phyloP scores from a whole-genome alignment of 2,888 invertebrate species.

The Byasa hedistus region DNA sequence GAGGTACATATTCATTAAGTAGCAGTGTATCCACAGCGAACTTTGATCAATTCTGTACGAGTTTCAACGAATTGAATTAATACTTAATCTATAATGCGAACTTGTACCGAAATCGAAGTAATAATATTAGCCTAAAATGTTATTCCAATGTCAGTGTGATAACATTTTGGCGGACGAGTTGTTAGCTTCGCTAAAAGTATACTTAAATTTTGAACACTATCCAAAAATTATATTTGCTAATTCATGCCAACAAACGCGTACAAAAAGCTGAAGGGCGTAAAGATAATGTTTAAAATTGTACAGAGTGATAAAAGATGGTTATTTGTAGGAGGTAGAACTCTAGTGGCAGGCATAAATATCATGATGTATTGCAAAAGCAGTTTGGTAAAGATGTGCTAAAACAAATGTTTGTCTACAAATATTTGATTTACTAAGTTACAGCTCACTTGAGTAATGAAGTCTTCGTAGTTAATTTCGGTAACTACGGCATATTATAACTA shows the following conservation, averaged over 20 bases:
- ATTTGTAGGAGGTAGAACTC: not conserved
- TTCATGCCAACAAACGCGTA: slow-evolving; percentile 6
- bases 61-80: no score
- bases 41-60: no score
- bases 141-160: no score
- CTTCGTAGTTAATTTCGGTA: not conserved
- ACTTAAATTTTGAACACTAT: slow-evolving; percentile 2
- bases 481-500: not conserved
- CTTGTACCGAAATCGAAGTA: no score
- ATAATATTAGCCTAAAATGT: no score
- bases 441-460: not conserved
- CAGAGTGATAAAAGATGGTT: not conserved
- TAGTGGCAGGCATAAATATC: not conserved
- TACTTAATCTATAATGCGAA: no score
- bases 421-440: not conserved
- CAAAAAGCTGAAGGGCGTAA: slow-evolving; percentile 12
- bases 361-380: not conserved
- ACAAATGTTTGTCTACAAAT: not conserved
- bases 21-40: no score
- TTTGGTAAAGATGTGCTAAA: not conserved
- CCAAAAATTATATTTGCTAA: slow-evolving; percentile 4
- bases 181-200: not conserved
- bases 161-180: not conserved
- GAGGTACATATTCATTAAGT: no score
- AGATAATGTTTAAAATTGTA: slow-evolving; percentile 6